Conservation (phyloP, 2,888 invertebrate genomes). For the Stenichneumon culpator region DNA sequence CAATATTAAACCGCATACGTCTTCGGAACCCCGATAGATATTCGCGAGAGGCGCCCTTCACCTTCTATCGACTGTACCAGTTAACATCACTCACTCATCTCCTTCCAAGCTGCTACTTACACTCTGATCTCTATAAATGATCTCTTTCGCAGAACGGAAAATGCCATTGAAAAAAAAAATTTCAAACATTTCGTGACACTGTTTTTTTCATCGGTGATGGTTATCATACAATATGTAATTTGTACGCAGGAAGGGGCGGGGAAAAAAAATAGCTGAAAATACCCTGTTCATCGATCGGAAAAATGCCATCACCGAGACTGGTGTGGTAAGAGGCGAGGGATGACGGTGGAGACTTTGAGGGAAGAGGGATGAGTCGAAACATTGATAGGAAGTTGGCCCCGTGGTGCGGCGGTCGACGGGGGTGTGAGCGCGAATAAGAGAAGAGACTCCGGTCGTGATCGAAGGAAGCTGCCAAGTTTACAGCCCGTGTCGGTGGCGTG, state of each 20-base stretch:
- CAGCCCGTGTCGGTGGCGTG: slow-evolving; percentile 78
- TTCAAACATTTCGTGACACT: neutral
- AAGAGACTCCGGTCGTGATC: slow-evolving; percentile 46
- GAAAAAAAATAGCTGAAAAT: neutral
- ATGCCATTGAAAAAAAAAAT: neutral
- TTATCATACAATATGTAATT: neutral
- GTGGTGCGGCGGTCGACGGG: slow-evolving; percentile 42
- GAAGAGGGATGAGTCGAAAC: slow-evolving; percentile 52
- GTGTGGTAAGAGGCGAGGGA: slow-evolving; percentile 14
- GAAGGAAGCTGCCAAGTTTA: slow-evolving; percentile 76
- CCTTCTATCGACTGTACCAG: slow-evolving; percentile 36
- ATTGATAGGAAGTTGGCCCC: slow-evolving; percentile 63
- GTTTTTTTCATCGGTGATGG: neutral
- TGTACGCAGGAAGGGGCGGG: neutral
- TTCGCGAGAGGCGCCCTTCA: slow-evolving; percentile 55
- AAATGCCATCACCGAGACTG: slow-evolving; percentile 22
- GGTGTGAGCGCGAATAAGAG: slow-evolving; percentile 53
- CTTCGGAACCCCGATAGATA: slow-evolving; percentile 76
- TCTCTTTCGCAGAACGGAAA: neutral
- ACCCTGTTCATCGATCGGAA: slow-evolving; percentile 51
- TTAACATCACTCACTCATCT: slow-evolving; percentile 52
- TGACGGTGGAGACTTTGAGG: slow-evolving; percentile 2
- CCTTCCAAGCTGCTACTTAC: slow-evolving; percentile 37
- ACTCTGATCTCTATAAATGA: slow-evolving; percentile 47
- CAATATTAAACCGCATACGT: slow-evolving; percentile 83